These are phyloP conservation scores for Alectoris magna DNA, from an alignment of 2,797 vertebrate genomes.

Conservation along the genomic window DNA sequence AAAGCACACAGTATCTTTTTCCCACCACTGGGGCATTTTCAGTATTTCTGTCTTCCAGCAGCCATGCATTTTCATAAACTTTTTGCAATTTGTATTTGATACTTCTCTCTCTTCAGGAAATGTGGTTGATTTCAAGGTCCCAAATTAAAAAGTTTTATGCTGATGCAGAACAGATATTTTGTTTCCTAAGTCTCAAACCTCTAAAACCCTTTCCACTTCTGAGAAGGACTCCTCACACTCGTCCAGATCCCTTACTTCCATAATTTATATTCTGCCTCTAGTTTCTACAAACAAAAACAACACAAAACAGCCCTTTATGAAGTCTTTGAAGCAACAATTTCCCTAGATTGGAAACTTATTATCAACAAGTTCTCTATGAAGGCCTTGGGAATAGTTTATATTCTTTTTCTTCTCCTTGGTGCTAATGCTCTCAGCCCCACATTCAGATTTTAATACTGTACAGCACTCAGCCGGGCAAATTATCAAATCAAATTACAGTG, in stretches of 20 bases:
- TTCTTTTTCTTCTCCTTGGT: not conserved
- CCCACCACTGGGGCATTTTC: not conserved
- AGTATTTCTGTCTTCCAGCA: not conserved
- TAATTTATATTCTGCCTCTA: not conserved
- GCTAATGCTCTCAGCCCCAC: not conserved
- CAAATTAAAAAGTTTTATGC: not conserved
- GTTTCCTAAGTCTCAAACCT: not conserved
- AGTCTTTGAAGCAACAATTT: not conserved
- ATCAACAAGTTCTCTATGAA: not conserved
- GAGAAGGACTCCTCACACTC: not conserved
- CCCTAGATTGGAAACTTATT: not conserved
- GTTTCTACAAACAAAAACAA: not conserved
- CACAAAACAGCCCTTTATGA: not conserved
- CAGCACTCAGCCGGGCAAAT: slow-evolving; percentile 19
- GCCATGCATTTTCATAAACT: not conserved
- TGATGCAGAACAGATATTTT: not conserved
- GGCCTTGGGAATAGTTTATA: not conserved
- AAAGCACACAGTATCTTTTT: not conserved
- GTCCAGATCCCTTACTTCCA: not conserved
- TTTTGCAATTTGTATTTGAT: not conserved
- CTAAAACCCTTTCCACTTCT: not conserved
- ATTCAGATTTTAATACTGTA: slow-evolving; percentile 28
- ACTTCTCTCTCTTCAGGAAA: not conserved
- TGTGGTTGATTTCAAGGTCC: not conserved
- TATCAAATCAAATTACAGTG: slow-evolving; percentile 29